Conservation (phyloP, 1,140 invertebrate genomes). For the Bombus sibiricus region DNA sequence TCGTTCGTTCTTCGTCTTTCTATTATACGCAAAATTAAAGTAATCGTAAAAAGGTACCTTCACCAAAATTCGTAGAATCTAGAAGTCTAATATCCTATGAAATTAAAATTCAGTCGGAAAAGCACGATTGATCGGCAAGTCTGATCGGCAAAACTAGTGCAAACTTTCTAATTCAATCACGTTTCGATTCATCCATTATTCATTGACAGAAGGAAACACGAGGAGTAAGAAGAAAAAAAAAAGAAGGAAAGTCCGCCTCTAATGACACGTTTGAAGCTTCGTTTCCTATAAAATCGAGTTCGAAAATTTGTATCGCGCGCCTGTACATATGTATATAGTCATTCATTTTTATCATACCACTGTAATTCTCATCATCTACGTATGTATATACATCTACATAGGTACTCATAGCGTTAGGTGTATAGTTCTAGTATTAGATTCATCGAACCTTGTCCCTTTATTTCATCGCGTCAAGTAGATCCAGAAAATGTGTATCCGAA, state of each 20-base stretch:
- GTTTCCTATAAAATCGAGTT: not conserved
- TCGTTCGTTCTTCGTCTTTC: too few relatives aligned
- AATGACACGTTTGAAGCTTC: not conserved
- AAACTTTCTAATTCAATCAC: not conserved
- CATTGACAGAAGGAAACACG: not conserved
- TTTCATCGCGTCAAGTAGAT: too few relatives aligned
- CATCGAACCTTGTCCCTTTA: too few relatives aligned
- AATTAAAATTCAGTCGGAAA: not conserved
- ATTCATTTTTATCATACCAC: too few relatives aligned
- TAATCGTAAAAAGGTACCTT: not conserved
- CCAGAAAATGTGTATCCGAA: too few relatives aligned
- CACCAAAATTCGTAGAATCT: not conserved
- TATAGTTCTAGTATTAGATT: too few relatives aligned
- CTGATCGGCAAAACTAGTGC: not conserved
- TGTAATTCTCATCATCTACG: too few relatives aligned
- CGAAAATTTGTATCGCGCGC: not conserved
- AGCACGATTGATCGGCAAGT: not conserved
- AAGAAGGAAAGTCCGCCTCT: not conserved
- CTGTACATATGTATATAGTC: not conserved
- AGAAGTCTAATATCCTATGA: not conserved
- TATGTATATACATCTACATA: too few relatives aligned
- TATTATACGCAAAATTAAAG: not conserved
- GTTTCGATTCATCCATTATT: conserved; percentile 1
- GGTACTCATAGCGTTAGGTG: too few relatives aligned
- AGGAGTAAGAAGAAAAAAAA: not conserved